Percentiles rank a stretch among this genome's conserved stretches.
Evolutionary conservation across 2,888 invertebrate genomes (phyloP).

Genomic region (Ormyrus labotus): DNA sequence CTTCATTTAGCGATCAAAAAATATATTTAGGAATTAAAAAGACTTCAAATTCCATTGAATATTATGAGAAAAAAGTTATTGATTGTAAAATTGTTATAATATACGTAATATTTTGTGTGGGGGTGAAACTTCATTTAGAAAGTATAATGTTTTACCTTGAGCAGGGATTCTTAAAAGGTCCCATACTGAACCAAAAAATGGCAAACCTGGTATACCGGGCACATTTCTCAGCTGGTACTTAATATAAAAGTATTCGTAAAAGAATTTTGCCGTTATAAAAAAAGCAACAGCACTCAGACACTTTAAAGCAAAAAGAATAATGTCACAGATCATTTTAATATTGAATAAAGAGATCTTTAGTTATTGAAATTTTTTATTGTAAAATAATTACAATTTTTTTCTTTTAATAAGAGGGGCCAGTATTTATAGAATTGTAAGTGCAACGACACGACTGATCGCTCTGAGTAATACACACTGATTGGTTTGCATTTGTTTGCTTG

Average conservation of each 20-base stretch:
- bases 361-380: no score
- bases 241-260: conserved; percentile 41
- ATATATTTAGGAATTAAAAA: background rate
- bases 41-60: background rate
- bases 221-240: conserved; percentile 32
- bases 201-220: conserved; percentile 38
- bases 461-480: no score
- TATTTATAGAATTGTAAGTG: no score
- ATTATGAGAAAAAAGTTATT: background rate
- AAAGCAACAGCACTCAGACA: background rate
- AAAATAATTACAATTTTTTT: no score
- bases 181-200: conserved; percentile 59
- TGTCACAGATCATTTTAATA: background rate
- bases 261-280: background rate
- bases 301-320: background rate
- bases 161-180: conserved; percentile 48
- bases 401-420: no score
- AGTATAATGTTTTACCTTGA: conserved; percentile 32
- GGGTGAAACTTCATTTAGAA: background rate
- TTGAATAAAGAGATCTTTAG: no score
- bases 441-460: no score
- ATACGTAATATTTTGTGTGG: background rate
- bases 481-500: no score
- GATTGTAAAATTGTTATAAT: background rate
- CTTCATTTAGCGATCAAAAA: conserved; percentile 42